Evolutionary conservation across 2,888 invertebrate genomes (phyloP), one percentile per base, ranked within the genome.

Genomic region (Phengaris alcon): DNA sequence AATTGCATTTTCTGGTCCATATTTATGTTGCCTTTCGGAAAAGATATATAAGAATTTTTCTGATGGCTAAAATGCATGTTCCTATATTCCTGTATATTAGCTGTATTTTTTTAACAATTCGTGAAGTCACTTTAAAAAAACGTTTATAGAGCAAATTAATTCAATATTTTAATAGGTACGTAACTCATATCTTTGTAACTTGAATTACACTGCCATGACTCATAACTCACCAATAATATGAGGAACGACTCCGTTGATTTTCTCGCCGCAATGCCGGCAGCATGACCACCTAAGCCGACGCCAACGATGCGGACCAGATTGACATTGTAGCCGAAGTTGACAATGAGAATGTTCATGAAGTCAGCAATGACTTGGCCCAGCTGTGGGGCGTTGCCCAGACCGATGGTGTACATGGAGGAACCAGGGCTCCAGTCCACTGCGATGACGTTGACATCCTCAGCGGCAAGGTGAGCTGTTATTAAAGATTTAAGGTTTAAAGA

Each of bases 381-480:
- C 57, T 88, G 86, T 0, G 88, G 86, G 1, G 90, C 83, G 79
- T 90, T 87, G 52, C 86, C 83, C 69, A 94, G 84, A 13, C 90
- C 90, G 64, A 87, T 75, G 12, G 86, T 79, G 83, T 93, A 91
- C 78, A 86, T 80, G 10, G 75, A 15, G 0, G 86, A 80, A 0
- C 85, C 90, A 0, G 46, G 48, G 73, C 88, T 90, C 93, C 93
- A 94, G 83, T 94, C 93, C 0, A 94, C 85, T 3, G 90, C 88
- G 15, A 94, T 76, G 0, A 94, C 73, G 81, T 94, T 94, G 1
- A 89, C 88, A 75, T 93, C 84, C 7, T 83, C 86, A 6, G 82
- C 82, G 3, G 57, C 59, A 0, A 93, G 79, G 72, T 88, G 85
- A 69, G 86, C 93, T 94, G 82, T 10, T 84, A 85, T 74, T n/a